Percentiles rank a stretch among this genome's conserved stretches.
These are phyloP conservation scores for Tetragonisca angustula DNA, from an alignment of 2,888 invertebrate species.

Conservation along the genomic window DNA sequence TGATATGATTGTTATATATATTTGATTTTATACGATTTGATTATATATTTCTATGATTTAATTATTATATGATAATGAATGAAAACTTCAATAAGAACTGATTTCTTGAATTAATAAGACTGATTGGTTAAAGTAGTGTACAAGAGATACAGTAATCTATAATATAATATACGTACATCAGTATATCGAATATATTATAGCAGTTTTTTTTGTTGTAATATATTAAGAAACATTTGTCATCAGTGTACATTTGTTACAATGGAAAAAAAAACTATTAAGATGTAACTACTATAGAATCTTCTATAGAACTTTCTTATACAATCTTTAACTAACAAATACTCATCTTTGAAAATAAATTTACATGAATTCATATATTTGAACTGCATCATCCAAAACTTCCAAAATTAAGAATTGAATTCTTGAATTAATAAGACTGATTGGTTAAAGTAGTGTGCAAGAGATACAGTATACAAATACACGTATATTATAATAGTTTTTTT, in stretches of 20 bases:
- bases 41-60: no score
- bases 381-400: not conserved
- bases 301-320: not conserved
- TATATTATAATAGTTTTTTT: not conserved
- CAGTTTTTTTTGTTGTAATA: not conserved
- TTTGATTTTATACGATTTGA: no score
- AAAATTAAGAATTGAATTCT: not conserved
- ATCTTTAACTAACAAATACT: not conserved
- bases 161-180: no score
- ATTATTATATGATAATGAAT: no score
- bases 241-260: not conserved
- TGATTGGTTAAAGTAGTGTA: no score
- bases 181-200: not conserved
- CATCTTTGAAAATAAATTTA: not conserved
- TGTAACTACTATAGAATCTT: not conserved
- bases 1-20: no score
- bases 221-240: not conserved
- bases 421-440: not conserved
- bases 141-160: no score
- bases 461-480: not conserved
- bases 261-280: not conserved
- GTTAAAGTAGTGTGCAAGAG: not conserved
- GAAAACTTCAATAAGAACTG: no score
- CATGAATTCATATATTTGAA: not conserved
- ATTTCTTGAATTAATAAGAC: no score